Evolutionary conservation across 2,113 vertebrate genomes (phyloP), one percentile per base, ranked within the genome.

Genomic region (cat (Felis catus)): DNA sequence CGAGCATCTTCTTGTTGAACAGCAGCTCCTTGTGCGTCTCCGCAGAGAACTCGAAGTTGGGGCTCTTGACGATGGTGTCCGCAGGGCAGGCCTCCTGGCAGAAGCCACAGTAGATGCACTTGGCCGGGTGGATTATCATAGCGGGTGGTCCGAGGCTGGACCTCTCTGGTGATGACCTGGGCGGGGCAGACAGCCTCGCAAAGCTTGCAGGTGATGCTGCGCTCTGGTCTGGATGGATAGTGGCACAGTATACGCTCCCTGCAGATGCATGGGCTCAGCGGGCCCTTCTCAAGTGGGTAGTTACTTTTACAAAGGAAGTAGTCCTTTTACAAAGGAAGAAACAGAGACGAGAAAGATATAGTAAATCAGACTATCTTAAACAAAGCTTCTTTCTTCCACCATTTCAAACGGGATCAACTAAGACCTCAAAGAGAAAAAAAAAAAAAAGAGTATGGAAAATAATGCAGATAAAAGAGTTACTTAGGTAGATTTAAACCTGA

Each of bases 51-150:
- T 99, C 99, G 0, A 99, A 99, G 98, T 99, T 99, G 81, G 99
- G 99, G 9, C 99, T 99, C 98, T 99, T 99, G 70, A 99, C 99
- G 0, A 99, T 99, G 80, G 99, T 99, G 0, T 99, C 99, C 36
- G 99, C 99, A 0, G 99, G 99, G 45, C 99, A 99, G 29, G 99
- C 99, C 97, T 99, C 99, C 98, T 99, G 99, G 97, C 99, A 99
- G 98, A 99, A 99, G 55, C 99, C 99, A 0, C 99, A 99, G 97
- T 99, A 99, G 97, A 99, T 99, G 96, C 99, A 99, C 98, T 99
- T 99, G 97, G 99, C 99, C 99, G 99, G 99, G 97, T 99, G 99
- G 0, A 99, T 99, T 99, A 98, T 99, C 99, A 0, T 99, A 99
- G 97, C 99, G 99, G 0, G 99, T 99, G 9, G 99, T 99, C 73